Percentiles rank a stretch among this genome's conserved stretches.
phyloP scores from a whole-genome alignment of 2,113 vertebrate species.

The Ptilorrhoa leucosticta region DNA sequence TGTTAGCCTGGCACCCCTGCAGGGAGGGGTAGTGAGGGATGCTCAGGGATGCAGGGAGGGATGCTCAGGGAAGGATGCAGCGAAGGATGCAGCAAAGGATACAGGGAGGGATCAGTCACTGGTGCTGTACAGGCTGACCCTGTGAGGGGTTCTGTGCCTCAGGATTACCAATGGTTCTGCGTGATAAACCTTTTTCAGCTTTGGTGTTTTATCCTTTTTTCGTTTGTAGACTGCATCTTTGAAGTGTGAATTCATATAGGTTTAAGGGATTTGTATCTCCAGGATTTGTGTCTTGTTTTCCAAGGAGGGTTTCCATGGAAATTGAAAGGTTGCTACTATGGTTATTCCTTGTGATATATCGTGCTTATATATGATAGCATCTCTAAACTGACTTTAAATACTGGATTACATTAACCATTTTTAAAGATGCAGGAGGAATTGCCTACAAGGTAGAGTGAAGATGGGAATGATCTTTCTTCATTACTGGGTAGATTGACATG shows the following conservation, averaged over 20 bases:
- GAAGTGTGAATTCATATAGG: background rate
- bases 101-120: background rate
- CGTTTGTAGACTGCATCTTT: background rate
- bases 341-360: slow-evolving; percentile 26
- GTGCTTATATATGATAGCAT: background rate
- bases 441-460: background rate
- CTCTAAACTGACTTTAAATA: background rate
- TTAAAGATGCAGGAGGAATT: background rate
- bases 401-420: background rate
- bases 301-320: slow-evolving; percentile 49
- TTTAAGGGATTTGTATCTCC: slow-evolving; percentile 15
- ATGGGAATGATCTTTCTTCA: background rate
- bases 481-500: background rate
- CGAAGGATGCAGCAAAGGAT: background rate
- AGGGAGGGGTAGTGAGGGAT: background rate
- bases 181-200: background rate
- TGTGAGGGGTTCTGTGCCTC: background rate
- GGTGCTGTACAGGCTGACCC: background rate
- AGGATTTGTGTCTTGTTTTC: slow-evolving; percentile 1
- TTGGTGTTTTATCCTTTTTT: background rate
- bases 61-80: background rate
- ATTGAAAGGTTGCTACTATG: slow-evolving; percentile 24
- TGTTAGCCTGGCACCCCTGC: background rate
- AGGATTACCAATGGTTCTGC: background rate
- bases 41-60: background rate